Evolutionary conservation across 2,888 invertebrate genomes (phyloP).

Genomic region (Terebella lapidaria): DNA sequence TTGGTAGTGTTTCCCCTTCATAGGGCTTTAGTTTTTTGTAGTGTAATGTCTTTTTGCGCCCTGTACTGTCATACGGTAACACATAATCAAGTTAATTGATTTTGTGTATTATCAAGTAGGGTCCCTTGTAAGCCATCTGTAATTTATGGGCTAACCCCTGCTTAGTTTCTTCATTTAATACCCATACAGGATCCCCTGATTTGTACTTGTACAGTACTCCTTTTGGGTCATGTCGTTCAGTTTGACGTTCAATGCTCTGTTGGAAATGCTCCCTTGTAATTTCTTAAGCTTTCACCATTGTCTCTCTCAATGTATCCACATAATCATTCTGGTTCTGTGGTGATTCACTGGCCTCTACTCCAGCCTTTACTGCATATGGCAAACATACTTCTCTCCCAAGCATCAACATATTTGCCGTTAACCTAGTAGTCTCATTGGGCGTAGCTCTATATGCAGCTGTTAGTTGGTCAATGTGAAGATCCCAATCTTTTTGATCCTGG

Average conservation of each 20-base stretch:
- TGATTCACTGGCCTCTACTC: neutral
- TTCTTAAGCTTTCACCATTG: neutral
- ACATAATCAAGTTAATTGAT: neutral
- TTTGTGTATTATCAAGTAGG: neutral
- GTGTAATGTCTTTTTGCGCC: neutral
- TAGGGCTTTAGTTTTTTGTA: neutral
- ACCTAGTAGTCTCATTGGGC: neutral
- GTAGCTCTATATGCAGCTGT: slow-evolving; percentile 2
- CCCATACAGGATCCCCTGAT: neutral
- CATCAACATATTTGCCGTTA: slow-evolving; percentile 1
- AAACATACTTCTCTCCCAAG: neutral
- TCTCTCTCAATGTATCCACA: neutral
- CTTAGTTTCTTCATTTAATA: neutral
- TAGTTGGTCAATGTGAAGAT: neutral
- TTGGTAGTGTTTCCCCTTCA: neutral
- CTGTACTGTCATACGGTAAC: neutral
- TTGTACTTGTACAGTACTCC: neutral
- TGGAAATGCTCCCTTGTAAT: neutral
- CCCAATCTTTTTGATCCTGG: neutral
- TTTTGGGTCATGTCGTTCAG: neutral
- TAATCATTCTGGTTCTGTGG: neutral
- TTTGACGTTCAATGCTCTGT: neutral
- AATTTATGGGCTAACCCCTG: neutral
- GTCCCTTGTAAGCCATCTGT: neutral
- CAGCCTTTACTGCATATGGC: neutral